phyloP scores from a whole-genome alignment of 2,113 vertebrate species.

The Cariama cristata region DNA sequence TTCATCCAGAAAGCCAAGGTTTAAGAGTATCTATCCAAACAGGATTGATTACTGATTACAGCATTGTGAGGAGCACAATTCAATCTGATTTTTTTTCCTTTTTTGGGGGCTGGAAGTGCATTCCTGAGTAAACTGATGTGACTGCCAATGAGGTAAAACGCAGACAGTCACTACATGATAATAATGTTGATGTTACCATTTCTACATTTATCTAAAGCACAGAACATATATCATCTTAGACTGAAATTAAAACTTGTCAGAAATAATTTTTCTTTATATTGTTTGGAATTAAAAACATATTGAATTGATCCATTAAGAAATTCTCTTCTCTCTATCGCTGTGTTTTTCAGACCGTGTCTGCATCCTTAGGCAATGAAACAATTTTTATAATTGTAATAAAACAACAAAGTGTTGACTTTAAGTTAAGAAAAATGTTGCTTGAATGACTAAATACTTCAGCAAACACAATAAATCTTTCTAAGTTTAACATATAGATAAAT shows the following conservation, averaged over 20 bases:
- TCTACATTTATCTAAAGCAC: neutral
- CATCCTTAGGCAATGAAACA: constrained; percentile 78
- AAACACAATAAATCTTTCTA: constrained; percentile 67
- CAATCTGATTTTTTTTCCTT: constrained; percentile 2
- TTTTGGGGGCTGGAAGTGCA: neutral
- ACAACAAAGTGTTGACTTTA: constrained; percentile 76
- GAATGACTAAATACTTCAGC: constrained; percentile 67
- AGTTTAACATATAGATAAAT: constrained; percentile 1
- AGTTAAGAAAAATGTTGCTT: constrained; percentile 73
- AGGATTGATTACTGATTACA: constrained; percentile 80
- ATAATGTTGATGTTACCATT: neutral
- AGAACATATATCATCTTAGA: constrained; percentile 30
- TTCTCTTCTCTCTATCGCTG: constrained; percentile 42
- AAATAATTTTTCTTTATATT: constrained; percentile 74
- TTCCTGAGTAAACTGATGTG: neutral
- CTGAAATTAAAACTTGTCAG: constrained; percentile 55
- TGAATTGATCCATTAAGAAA: constrained; percentile 75
- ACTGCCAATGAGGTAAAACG: constrained; percentile 1
- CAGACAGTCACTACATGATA: neutral
- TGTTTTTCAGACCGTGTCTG: constrained; percentile 60
- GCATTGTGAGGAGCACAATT: constrained; percentile 24
- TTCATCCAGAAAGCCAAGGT: constrained; percentile 85
- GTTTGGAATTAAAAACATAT: constrained; percentile 77
- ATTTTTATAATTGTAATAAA: constrained; percentile 79
- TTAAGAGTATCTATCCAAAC: constrained; percentile 77